These are phyloP conservation scores for Eristalinus aeneus DNA, from an alignment of 2,888 invertebrate species.

Conservation along the genomic window DNA sequence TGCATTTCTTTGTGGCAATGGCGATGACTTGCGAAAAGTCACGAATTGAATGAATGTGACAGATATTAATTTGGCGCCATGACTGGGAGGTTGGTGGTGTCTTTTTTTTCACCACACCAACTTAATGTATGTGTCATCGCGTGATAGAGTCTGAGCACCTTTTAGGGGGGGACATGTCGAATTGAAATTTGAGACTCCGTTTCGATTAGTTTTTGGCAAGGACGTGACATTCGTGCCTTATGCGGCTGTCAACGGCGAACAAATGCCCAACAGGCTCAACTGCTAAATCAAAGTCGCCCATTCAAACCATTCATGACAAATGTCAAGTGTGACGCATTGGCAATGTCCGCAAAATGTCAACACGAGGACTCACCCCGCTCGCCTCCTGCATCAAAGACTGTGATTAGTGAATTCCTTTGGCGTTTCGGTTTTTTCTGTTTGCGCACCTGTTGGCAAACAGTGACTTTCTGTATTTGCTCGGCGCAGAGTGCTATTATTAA, in stretches of 20 bases:
- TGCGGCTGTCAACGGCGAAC: background rate
- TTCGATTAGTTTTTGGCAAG: background rate
- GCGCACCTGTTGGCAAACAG: slow-evolving; percentile 60
- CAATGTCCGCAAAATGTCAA: background rate
- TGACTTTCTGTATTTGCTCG: slow-evolving; percentile 39
- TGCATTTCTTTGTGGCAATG: background rate
- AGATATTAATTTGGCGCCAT: background rate
- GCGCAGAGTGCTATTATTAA: slow-evolving; percentile 47
- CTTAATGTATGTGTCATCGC: background rate
- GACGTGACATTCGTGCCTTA: slow-evolving; percentile 16
- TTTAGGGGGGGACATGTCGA: slow-evolving; percentile 2
- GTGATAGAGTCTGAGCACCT: background rate
- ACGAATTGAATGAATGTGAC: background rate
- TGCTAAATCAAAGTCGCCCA: background rate
- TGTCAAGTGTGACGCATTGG: background rate
- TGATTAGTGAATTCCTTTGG: slow-evolving; percentile 26
- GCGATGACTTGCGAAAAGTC: background rate
- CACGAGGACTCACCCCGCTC: background rate
- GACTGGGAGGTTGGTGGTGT: background rate
- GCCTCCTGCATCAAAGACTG: background rate
- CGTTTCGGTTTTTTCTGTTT: slow-evolving; percentile 39
- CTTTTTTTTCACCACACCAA: background rate
- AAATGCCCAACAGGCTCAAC: background rate
- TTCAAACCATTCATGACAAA: background rate
- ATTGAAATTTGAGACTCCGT: slow-evolving; percentile 22